These are phyloP conservation scores for Deroptyus accipitrinus DNA, from an alignment of 2,113 vertebrate genomes.

Conservation along the genomic window DNA sequence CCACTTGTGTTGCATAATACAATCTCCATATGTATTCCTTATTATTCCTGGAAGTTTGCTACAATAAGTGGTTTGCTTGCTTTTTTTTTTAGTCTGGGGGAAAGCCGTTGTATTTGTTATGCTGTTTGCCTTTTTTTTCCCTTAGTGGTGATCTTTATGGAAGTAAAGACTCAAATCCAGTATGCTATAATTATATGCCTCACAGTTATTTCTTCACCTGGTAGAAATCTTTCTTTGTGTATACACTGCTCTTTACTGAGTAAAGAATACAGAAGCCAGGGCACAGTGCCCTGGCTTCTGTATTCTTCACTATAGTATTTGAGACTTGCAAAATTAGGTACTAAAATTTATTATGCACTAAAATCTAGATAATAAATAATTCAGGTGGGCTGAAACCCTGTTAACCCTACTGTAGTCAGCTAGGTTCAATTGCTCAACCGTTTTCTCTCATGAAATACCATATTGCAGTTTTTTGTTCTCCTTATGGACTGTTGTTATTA, in stretches of 20 bases:
- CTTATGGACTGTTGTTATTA: not conserved
- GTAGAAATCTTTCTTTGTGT: not conserved
- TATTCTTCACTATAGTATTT: not conserved
- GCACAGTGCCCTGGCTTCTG: not conserved
- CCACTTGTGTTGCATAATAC: not conserved
- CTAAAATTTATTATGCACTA: slow-evolving; percentile 5
- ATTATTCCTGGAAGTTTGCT: not conserved
- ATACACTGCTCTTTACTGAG: not conserved
- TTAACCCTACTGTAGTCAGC: not conserved
- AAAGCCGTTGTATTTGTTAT: not conserved
- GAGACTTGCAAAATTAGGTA: slow-evolving; percentile 30
- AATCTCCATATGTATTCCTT: not conserved
- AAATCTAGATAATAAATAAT: slow-evolving; percentile 39
- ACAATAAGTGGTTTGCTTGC: not conserved
- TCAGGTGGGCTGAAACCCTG: not conserved
- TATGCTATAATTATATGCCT: not conserved
- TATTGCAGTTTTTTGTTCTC: not conserved
- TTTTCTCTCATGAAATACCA: not conserved
- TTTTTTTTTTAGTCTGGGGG: not conserved
- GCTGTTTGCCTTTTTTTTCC: not conserved
- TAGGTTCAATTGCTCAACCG: not conserved
- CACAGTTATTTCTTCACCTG: not conserved
- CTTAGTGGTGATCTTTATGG: not conserved
- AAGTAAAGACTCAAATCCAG: not conserved
- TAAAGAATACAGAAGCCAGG: not conserved